These are phyloP conservation scores for Chelonia mydas DNA, from an alignment of 2,797 vertebrate genomes.

Conservation along the genomic window DNA sequence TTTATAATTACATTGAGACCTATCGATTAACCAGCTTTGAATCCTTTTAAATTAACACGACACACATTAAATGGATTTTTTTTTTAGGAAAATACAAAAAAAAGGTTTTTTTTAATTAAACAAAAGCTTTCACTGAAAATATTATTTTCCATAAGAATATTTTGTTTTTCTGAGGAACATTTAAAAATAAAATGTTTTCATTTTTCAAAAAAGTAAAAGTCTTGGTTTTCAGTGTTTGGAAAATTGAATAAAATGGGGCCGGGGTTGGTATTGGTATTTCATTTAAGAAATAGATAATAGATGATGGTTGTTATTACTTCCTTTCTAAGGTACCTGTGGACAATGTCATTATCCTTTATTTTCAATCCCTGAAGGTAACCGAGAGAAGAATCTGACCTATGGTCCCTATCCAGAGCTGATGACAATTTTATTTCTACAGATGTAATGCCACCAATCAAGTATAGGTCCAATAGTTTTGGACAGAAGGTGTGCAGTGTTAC, in stretches of 20 bases:
- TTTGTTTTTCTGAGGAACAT: neutral
- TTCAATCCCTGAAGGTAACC: neutral
- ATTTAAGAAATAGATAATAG: neutral
- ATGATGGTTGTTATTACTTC: neutral
- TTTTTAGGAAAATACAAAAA: neutral
- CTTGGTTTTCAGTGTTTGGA: neutral
- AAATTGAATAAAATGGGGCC: neutral
- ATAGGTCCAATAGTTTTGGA: neutral
- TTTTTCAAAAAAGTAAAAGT: neutral
- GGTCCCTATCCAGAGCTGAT: neutral
- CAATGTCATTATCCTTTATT: neutral
- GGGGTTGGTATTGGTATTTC: neutral
- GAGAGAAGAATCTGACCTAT: neutral
- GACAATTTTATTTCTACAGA: neutral
- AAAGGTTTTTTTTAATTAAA: neutral
- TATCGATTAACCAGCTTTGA: neutral
- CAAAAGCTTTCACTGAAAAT: neutral
- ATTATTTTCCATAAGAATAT: neutral
- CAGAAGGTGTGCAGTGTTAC: neutral
- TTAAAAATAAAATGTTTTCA: accelerated
- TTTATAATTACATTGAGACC: neutral
- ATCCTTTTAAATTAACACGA: neutral
- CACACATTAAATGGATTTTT: neutral
- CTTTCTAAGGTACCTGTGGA: neutral
- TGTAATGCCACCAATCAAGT: neutral